Conservation (phyloP, 2,888 invertebrate genomes). For the Pyrochroa serraticornis region DNA sequence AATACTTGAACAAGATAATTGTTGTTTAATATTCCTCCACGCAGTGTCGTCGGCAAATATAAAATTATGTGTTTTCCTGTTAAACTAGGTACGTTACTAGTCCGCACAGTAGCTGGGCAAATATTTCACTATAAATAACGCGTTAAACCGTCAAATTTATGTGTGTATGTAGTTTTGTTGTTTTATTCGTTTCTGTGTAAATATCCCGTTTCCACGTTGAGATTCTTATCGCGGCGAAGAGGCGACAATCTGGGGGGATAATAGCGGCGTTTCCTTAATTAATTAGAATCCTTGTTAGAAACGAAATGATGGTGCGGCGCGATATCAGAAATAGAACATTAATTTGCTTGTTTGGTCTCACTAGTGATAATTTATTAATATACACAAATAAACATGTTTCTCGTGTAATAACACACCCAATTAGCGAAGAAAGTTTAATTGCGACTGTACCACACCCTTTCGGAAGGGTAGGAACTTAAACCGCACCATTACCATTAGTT, state of each 20-base stretch:
- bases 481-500: slow-evolving; percentile 42
- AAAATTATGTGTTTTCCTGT: slow-evolving; percentile 44
- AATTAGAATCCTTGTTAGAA: slow-evolving; percentile 22
- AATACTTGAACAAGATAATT: slow-evolving; percentile 47
- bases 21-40: slow-evolving; percentile 39
- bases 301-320: slow-evolving; percentile 17
- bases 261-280: slow-evolving; percentile 13
- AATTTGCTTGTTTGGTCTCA: slow-evolving; percentile 26
- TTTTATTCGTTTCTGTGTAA: slow-evolving; percentile 31
- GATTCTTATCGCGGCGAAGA: slow-evolving; percentile 12
- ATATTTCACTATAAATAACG: slow-evolving; percentile 25
- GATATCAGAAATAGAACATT: slow-evolving; percentile 26
- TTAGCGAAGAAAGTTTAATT: slow-evolving; percentile 44
- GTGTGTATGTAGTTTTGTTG: slow-evolving; percentile 34
- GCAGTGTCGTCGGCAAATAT: slow-evolving; percentile 40
- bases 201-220: slow-evolving; percentile 22
- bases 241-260: slow-evolving; percentile 6
- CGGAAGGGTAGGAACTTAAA: slow-evolving; percentile 35
- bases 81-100: slow-evolving; percentile 35
- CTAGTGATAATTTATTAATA: slow-evolving; percentile 36
- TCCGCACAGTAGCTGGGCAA: slow-evolving; percentile 35
- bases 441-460: slow-evolving; percentile 30
- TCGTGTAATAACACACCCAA: slow-evolving; percentile 40
- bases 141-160: slow-evolving; percentile 27
- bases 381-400: slow-evolving; percentile 36